Conservation (phyloP, 2,113 vertebrate genomes). For the Anseranas semipalmata region DNA sequence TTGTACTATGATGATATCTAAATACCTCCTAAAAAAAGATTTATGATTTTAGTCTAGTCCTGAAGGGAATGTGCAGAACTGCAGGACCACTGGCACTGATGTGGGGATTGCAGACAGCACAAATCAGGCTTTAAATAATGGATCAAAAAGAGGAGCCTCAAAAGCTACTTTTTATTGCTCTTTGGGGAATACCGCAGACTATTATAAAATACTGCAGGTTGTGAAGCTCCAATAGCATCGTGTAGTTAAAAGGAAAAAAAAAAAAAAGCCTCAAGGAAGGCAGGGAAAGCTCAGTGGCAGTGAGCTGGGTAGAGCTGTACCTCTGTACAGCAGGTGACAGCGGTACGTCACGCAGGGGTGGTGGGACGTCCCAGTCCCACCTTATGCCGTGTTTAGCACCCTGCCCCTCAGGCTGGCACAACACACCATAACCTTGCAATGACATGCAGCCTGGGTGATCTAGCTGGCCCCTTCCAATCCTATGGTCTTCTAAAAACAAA, state of each 20-base stretch:
- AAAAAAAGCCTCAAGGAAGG: not conserved
- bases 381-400: rapidly evolving
- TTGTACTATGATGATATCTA: slow-evolving; percentile 24
- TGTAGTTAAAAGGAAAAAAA: not conserved
- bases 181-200: slow-evolving; percentile 9
- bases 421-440: rapidly evolving
- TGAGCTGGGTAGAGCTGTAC: not conserved
- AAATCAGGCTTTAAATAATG: slow-evolving; percentile 67
- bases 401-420: not conserved
- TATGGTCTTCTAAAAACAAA: not conserved
- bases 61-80: slow-evolving; percentile 52
- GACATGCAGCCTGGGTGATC: not conserved
- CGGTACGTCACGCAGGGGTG: not conserved
- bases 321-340: not conserved
- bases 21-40: slow-evolving; percentile 53
- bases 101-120: slow-evolving; percentile 51
- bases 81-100: slow-evolving; percentile 22
- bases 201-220: slow-evolving; percentile 52
- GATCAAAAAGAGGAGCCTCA: slow-evolving; percentile 54
- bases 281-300: not conserved
- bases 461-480: not conserved
- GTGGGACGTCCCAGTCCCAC: rapidly evolving
- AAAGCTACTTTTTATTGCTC: slow-evolving; percentile 51
- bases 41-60: slow-evolving; percentile 34
- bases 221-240: not conserved